phyloP scores from a whole-genome alignment of 2,888 invertebrate genomes.

The Melieria crassipennis region DNA sequence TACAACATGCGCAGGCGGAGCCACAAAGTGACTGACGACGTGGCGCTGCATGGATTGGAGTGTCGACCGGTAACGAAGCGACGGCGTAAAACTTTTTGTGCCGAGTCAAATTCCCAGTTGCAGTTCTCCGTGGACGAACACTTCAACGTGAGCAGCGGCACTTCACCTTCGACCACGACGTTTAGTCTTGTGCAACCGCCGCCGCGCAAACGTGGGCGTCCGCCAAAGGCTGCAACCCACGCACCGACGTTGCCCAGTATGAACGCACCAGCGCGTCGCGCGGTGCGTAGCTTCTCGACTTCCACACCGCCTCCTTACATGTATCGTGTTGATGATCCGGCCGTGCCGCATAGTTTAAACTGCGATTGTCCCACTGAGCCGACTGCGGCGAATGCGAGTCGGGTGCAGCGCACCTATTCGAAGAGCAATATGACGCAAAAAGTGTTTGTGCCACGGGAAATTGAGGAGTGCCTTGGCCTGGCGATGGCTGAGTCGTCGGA shows the following conservation, averaged over 20 bases:
- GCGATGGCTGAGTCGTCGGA: too few relatives aligned
- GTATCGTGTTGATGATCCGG: neutral
- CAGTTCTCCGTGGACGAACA: neutral
- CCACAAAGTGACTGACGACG: slow-evolving; percentile 25
- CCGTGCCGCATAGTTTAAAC: slow-evolving; percentile 9
- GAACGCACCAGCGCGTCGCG: neutral
- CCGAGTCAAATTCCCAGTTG: neutral
- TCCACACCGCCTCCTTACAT: neutral
- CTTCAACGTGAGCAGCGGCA: slow-evolving; percentile 18
- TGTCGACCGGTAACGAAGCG: neutral
- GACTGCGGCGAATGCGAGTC: slow-evolving; percentile 11
- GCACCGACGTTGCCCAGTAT: neutral
- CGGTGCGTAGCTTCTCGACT: slow-evolving; percentile 7
- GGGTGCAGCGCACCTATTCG: slow-evolving; percentile 45
- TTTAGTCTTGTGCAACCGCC: neutral
- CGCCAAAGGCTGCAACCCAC: neutral
- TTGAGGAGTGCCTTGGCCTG: slow-evolving; percentile 44
- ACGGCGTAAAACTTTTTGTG: slow-evolving; percentile 35
- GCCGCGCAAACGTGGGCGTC: neutral
- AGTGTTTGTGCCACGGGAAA: slow-evolving; percentile 51
- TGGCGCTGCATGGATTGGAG: slow-evolving; percentile 15
- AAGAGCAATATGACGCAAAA: slow-evolving; percentile 44
- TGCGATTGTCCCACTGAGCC: slow-evolving; percentile 34
- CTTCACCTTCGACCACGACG: slow-evolving; percentile 38
- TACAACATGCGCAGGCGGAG: slow-evolving; percentile 22